phyloP scores from a whole-genome alignment of 2,797 vertebrate genomes.

The Sparidentex hasta region DNA sequence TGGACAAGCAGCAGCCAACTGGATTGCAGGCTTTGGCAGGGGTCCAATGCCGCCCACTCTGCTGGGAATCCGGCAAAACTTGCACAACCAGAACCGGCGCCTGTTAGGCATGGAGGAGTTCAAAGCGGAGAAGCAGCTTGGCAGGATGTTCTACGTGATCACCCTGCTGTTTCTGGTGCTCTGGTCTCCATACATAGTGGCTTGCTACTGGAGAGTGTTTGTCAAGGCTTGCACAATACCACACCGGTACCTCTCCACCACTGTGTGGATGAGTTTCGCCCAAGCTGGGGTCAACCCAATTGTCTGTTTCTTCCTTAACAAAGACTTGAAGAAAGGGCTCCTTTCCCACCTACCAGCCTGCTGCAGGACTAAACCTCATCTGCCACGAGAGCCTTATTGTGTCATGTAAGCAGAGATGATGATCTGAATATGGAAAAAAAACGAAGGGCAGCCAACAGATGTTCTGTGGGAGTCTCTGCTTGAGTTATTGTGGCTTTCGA shows the following conservation, averaged over 20 bases:
- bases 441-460: slow-evolving; percentile 44
- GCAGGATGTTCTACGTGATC: slow-evolving; percentile 94
- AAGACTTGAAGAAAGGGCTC: slow-evolving; percentile 94
- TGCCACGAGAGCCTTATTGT: slow-evolving; percentile 93
- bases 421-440: slow-evolving; percentile 50
- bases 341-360: slow-evolving; percentile 90
- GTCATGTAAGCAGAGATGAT: slow-evolving; percentile 87
- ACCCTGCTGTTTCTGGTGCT: slow-evolving; percentile 93
- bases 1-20: slow-evolving; percentile 93
- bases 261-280: slow-evolving; percentile 94
- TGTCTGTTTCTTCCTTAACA: slow-evolving; percentile 94
- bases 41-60: slow-evolving; percentile 93
- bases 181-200: slow-evolving; percentile 94
- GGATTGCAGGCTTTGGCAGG: slow-evolving; percentile 93
- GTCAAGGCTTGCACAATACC: slow-evolving; percentile 93
- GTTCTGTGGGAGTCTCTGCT: slow-evolving; percentile 51
- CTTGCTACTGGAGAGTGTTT: slow-evolving; percentile 95
- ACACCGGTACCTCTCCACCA: slow-evolving; percentile 92
- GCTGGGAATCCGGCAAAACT: slow-evolving; percentile 92
- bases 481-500: slow-evolving; percentile 72
- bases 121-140: slow-evolving; percentile 92
- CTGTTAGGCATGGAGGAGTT: slow-evolving; percentile 94
- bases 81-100: slow-evolving; percentile 91
- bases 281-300: slow-evolving; percentile 93
- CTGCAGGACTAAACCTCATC: slow-evolving; percentile 92